Conservation (phyloP, 1,140 invertebrate species). For the Sarcophaga peregrina region DNA sequence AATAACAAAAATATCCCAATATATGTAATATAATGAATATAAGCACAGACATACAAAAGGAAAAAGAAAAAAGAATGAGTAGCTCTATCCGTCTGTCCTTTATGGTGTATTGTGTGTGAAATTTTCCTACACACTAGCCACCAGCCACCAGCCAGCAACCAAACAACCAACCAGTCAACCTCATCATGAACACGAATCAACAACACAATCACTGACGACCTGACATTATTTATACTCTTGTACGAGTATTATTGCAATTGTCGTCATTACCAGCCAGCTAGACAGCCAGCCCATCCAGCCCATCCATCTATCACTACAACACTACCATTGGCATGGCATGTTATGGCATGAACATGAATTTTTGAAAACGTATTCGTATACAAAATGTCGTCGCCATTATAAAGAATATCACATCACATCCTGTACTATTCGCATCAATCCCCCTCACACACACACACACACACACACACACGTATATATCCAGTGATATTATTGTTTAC, state of each 20-base stretch:
- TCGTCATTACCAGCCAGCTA: not conserved
- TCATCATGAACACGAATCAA: not conserved
- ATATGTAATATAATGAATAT: not conserved
- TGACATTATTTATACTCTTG: too few relatives aligned
- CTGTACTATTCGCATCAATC: not conserved
- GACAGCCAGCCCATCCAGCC: not conserved
- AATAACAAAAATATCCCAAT: not conserved
- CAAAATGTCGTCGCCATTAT: conserved; percentile 42
- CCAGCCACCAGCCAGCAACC: too few relatives aligned
- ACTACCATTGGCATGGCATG: not conserved
- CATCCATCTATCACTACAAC: conserved; percentile 28
- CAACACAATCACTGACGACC: too few relatives aligned
- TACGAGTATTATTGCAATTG: not conserved
- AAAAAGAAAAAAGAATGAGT: not conserved
- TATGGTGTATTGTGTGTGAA: conserved; percentile 10
- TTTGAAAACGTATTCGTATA: not conserved
- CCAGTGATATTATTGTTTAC: not conserved
- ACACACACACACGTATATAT: not conserved
- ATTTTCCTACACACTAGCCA: conserved; percentile 4
- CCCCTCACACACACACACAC: not conserved
- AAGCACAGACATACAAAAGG: not conserved
- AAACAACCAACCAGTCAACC: not conserved
- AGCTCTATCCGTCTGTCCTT: not conserved
- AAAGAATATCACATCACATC: conserved; percentile 32
- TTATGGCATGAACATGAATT: not conserved